Evolutionary conservation across 1,140 invertebrate genomes (phyloP).

Genomic region (Drosophila pachea): DNA sequence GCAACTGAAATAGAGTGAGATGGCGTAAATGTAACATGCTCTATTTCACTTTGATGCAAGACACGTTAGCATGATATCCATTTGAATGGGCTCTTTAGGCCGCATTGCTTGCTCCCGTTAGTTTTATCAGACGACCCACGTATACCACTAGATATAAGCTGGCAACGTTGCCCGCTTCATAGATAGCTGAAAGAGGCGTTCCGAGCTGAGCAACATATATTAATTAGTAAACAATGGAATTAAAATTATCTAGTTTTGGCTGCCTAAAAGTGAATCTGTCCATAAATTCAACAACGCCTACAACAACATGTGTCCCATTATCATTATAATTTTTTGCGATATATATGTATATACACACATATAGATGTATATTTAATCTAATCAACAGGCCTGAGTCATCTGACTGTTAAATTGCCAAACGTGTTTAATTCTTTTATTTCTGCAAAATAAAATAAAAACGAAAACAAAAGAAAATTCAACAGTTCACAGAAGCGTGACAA

Average conservation of each 20-base stretch:
- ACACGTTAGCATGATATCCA: slow-evolving; percentile 1
- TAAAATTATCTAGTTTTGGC: slow-evolving; percentile 12
- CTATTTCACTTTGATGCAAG: neutral
- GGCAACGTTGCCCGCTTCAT: neutral
- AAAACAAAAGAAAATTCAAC: slow-evolving; percentile 19
- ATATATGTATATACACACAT: slow-evolving; percentile 1
- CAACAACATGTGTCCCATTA: slow-evolving; percentile 34
- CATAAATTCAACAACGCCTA: slow-evolving; percentile 32
- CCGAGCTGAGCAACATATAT: neutral
- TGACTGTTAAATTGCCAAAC: slow-evolving; percentile 36
- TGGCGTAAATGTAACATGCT: neutral
- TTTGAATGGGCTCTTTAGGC: slow-evolving; percentile 1
- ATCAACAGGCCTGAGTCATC: slow-evolving; percentile 60
- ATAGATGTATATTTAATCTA: slow-evolving; percentile 42
- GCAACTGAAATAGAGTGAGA: slow-evolving; percentile 85
- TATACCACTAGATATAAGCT: slow-evolving; percentile 3
- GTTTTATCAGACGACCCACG: slow-evolving; percentile 2
- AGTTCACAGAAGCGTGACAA: slow-evolving; percentile 57
- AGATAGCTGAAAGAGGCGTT: slow-evolving; percentile 18
- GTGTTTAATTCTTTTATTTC: slow-evolving; percentile 54
- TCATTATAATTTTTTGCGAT: slow-evolving; percentile 1
- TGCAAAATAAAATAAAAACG: slow-evolving; percentile 39
- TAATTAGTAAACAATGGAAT: neutral
- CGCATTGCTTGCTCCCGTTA: neutral
- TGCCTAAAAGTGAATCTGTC: neutral